A percentile compares a stretch with the other conserved stretches of the same genome.
phyloP scores from a whole-genome alignment of 2,113 vertebrate genomes.

The Dolichotis patagonum region DNA sequence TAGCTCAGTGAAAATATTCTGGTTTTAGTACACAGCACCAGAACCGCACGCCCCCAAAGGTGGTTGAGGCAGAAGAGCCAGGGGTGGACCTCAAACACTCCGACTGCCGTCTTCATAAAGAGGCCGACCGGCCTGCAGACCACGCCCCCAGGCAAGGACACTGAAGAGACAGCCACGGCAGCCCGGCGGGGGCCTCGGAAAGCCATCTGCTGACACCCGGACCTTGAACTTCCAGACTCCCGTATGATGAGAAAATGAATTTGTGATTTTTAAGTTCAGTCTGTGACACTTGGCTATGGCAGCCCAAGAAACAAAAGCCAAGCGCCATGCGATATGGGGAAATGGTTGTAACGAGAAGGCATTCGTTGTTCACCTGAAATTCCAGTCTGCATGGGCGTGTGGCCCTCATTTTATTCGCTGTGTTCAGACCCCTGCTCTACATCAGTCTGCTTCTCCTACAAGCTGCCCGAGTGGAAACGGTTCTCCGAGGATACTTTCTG shows the following conservation, averaged over 20 bases:
- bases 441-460: neutral
- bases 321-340: neutral
- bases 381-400: neutral
- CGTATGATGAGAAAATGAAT: neutral
- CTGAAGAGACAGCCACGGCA: neutral
- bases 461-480: neutral
- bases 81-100: neutral
- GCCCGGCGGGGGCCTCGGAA: neutral
- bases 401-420: neutral
- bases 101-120: neutral
- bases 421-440: neutral
- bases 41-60: neutral
- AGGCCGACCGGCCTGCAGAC: neutral
- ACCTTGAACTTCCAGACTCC: no score
- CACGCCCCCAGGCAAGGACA: accelerated
- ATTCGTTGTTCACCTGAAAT: neutral
- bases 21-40: neutral
- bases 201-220: neutral
- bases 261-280: neutral
- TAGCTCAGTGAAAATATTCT: neutral
- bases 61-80: neutral
- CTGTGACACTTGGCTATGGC: neutral
- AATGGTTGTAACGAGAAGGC: neutral
- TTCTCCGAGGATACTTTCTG: neutral
- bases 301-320: neutral